Conservation (phyloP, 2,888 invertebrate species). For the Cerceris ruficornis region DNA sequence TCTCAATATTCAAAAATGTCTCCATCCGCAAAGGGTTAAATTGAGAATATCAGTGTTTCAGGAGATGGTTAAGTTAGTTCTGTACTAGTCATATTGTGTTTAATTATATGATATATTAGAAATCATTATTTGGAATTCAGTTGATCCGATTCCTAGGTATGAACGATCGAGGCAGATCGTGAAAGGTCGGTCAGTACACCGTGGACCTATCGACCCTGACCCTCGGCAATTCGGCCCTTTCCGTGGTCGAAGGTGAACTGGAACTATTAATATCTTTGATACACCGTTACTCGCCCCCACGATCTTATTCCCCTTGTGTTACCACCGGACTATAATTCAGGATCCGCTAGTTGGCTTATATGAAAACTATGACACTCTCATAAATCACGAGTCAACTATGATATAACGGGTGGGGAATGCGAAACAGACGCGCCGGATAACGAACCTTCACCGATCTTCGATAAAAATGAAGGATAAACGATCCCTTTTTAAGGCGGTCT, state of each 20-base stretch:
- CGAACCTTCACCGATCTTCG: background rate
- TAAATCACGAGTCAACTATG: background rate
- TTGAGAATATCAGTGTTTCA: no score
- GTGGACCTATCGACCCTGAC: slow-evolving; percentile 25
- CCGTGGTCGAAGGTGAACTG: slow-evolving; percentile 5
- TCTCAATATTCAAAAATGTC: no score
- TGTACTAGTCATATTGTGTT: no score
- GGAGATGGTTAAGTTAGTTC: no score
- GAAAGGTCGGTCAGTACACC: slow-evolving; percentile 31
- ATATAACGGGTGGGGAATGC: background rate
- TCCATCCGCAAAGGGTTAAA: no score
- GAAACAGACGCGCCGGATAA: background rate
- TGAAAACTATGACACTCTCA: background rate
- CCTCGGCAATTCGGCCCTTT: slow-evolving; percentile 36
- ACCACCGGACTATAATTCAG: background rate
- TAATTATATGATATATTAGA: no score
- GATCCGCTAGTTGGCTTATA: background rate
- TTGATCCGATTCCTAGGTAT: slow-evolving; percentile 13
- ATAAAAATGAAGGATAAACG: background rate
- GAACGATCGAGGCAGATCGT: background rate
- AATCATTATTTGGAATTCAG: background rate
- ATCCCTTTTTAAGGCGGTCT: no score
- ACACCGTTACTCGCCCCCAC: slow-evolving; percentile 35
- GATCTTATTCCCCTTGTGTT: background rate
- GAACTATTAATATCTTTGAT: slow-evolving; percentile 58